phyloP scores from a whole-genome alignment of 2,888 invertebrate genomes.

The Agrotis segetum region DNA sequence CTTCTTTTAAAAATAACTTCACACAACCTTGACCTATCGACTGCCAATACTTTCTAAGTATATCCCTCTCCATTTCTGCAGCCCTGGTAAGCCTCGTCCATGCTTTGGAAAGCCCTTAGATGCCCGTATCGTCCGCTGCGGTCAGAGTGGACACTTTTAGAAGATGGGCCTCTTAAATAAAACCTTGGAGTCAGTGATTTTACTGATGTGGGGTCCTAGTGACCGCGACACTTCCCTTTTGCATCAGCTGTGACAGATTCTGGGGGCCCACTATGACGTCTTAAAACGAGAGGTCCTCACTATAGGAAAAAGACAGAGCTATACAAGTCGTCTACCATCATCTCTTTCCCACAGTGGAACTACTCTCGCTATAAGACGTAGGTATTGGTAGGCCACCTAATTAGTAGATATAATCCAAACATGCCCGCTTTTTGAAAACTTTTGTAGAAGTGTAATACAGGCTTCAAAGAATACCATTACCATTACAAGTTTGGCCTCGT shows the following conservation, averaged over 20 bases:
- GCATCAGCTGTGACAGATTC: no score
- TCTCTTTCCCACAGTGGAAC: no score
- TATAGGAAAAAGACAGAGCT: no score
- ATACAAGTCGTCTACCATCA: no score
- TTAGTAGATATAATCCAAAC: no score
- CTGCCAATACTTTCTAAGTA: slow-evolving; percentile 10
- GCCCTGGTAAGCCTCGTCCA: slow-evolving; percentile 23
- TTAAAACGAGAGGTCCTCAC: no score
- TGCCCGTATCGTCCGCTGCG: slow-evolving; percentile 33
- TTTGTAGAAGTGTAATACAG: no score
- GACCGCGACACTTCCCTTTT: slow-evolving; percentile 18
- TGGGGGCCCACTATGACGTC: no score
- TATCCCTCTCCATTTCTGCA: slow-evolving; percentile 25
- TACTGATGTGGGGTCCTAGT: slow-evolving; percentile 34
- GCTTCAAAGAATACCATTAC: no score
- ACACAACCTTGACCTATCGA: neutral
- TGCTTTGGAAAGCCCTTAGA: slow-evolving; percentile 38
- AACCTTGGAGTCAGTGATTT: slow-evolving; percentile 60
- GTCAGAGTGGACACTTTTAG: slow-evolving; percentile 40
- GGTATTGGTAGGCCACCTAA: no score
- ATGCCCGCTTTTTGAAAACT: no score
- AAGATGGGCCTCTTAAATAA: slow-evolving; percentile 46
- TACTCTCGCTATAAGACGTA: no score
- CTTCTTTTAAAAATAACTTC: slow-evolving; percentile 15
- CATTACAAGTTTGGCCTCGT: neutral